Conservation (phyloP, 1,140 invertebrate genomes). For the Drosophila kohkoa region DNA sequence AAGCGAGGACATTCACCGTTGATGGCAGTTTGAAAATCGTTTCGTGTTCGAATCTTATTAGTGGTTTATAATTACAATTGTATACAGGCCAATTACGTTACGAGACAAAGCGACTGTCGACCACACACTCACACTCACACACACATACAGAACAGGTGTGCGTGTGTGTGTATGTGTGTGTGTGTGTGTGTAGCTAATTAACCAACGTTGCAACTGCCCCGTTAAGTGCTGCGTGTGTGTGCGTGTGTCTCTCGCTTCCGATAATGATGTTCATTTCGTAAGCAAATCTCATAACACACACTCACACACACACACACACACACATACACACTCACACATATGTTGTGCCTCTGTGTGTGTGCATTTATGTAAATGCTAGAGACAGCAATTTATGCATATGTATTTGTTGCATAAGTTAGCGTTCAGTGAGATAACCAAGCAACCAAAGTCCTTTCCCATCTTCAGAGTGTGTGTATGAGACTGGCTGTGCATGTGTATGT, state of each 20-base stretch:
- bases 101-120: conserved; percentile 61
- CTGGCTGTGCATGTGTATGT: too few species aligned
- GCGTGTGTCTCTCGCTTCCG: conserved; percentile 38
- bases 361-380: conserved; percentile 62
- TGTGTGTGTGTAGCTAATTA: conserved; percentile 64
- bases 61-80: conserved; percentile 83
- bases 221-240: conserved; percentile 57
- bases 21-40: conserved; percentile 69
- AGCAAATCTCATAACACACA: conserved; percentile 74
- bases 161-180: conserved; percentile 32
- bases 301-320: conserved; percentile 15
- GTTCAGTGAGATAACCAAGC: conserved; percentile 54
- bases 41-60: conserved; percentile 81
- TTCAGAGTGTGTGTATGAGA: neutral
- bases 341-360: conserved; percentile 3
- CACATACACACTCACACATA: neutral
- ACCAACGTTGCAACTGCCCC: conserved; percentile 58
- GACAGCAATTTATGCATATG: conserved; percentile 68
- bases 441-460: conserved; percentile 15
- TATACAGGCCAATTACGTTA: conserved; percentile 79
- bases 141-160: conserved; percentile 24
- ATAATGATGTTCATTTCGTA: conserved; percentile 79
- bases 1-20: conserved; percentile 24
- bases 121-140: conserved; percentile 29
- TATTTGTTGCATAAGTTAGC: conserved; percentile 58